A percentile compares a stretch with the other conserved stretches of the same genome.
Evolutionary conservation across 2,113 vertebrate genomes (phyloP).

Genomic region (Oryzias woworae): DNA sequence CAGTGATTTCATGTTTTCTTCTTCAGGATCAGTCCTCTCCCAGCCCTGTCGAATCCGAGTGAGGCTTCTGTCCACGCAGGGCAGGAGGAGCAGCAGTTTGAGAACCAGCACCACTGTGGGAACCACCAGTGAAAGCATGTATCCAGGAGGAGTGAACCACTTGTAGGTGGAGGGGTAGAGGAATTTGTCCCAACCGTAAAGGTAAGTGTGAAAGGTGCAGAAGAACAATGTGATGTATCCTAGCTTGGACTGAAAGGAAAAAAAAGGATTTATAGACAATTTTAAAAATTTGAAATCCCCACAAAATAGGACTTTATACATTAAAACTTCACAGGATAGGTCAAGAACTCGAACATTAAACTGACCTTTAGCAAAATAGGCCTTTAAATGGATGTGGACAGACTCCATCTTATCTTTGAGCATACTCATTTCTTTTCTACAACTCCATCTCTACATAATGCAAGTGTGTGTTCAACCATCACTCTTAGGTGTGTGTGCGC

Average conservation of each 20-base stretch:
- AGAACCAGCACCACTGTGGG: slow-evolving; percentile 84
- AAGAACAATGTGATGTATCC: slow-evolving; percentile 87
- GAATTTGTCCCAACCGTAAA: slow-evolving; percentile 86
- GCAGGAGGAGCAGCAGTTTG: slow-evolving; percentile 84
- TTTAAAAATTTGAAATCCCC: not conserved
- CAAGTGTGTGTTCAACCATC: slow-evolving; percentile 4
- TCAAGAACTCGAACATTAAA: not conserved
- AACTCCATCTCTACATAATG: not conserved
- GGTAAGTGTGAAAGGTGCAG: slow-evolving; percentile 85
- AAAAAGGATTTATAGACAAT: not conserved
- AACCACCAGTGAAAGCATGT: slow-evolving; percentile 84
- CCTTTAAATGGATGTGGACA: slow-evolving; percentile 11
- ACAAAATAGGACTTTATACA: too few relatives aligned
- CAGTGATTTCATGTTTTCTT: slow-evolving; percentile 36
- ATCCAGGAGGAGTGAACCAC: slow-evolving; percentile 85
- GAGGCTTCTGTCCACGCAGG: slow-evolving; percentile 84
- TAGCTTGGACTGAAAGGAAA: slow-evolving; percentile 85
- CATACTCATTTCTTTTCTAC: not conserved
- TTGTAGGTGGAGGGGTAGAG: slow-evolving; percentile 70
- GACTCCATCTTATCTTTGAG: slow-evolving; percentile 1
- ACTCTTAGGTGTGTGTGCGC: slow-evolving; percentile 3
- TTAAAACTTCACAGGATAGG: not conserved
- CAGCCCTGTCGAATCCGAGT: slow-evolving; percentile 88
- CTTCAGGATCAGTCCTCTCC: slow-evolving; percentile 75
- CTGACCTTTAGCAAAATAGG: slow-evolving; percentile 27